phyloP scores from a whole-genome alignment of 2,113 vertebrate genomes.

The Oreocharis arfaki region DNA sequence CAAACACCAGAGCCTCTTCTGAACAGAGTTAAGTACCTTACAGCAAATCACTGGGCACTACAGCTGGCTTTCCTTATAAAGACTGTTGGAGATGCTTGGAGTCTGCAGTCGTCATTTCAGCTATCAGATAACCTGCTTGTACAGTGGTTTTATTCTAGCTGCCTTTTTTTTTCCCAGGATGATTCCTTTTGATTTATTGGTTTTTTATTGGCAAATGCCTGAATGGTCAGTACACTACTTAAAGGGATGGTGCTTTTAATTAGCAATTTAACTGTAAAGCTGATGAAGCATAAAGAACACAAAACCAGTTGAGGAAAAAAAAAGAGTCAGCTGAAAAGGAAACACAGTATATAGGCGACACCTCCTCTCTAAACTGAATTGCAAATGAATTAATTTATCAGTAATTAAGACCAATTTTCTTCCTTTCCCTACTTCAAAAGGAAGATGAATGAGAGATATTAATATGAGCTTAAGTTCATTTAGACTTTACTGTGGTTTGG shows the following conservation, averaged over 20 bases:
- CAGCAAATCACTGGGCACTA: background rate
- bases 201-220: background rate
- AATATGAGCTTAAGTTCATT: background rate
- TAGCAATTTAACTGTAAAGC: background rate
- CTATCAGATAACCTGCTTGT: background rate
- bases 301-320: background rate
- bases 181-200: background rate
- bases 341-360: background rate
- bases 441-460: background rate
- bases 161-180: accelerated
- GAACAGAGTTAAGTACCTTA: background rate
- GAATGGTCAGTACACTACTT: background rate
- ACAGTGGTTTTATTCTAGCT: background rate
- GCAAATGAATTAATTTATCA: background rate
- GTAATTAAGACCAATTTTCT: background rate
- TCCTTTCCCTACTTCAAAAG: background rate
- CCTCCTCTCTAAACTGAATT: background rate
- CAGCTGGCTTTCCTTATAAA: background rate
- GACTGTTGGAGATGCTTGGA: background rate
- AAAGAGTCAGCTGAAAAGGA: background rate
- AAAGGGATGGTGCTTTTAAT: background rate
- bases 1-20: background rate
- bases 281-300: background rate
- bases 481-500: background rate
- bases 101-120: background rate